Evolutionary conservation across 2,888 invertebrate genomes (phyloP).

Genomic region (Margaritifera margaritifera): DNA sequence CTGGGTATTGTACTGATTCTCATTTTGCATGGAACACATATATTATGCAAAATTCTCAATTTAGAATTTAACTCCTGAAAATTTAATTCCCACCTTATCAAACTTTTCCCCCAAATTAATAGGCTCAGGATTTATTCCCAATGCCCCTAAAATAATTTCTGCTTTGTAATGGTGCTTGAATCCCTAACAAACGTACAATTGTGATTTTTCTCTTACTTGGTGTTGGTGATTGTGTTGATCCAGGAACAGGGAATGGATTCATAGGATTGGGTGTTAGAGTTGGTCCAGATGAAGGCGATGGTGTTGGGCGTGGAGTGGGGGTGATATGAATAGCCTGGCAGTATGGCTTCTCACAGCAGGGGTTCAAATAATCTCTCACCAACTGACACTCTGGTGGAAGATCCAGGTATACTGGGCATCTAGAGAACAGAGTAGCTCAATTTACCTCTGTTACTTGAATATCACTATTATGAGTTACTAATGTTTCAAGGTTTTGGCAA

Average conservation of each 20-base stretch:
- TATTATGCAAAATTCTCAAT: no score
- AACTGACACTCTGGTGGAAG: slow-evolving; percentile 42
- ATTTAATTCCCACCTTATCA: no score
- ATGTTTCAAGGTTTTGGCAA: no score
- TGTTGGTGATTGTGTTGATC: slow-evolving; percentile 32
- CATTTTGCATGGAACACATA: no score
- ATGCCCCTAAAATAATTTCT: background rate
- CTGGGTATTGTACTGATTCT: no score
- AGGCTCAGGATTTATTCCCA: no score
- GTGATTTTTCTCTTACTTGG: slow-evolving; percentile 4
- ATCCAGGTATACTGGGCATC: slow-evolving; percentile 40
- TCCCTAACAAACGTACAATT: background rate
- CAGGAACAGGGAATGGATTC: slow-evolving; percentile 10
- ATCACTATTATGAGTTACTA: no score
- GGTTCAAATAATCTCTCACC: slow-evolving; percentile 42
- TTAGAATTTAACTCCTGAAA: no score
- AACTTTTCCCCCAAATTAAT: no score
- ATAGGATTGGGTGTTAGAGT: slow-evolving; percentile 22
- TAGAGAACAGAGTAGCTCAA: slow-evolving; percentile 5
- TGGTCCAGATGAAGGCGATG: slow-evolving; percentile 31
- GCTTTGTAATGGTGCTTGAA: background rate
- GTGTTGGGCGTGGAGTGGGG: slow-evolving; percentile 27
- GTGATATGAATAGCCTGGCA: slow-evolving; percentile 30
- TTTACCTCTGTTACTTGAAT: background rate
- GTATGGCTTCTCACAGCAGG: slow-evolving; percentile 46